Base-by-base conservation (phyloP, 2,113 vertebrate species). In the Datnioides undecimradiatus region DNA sequence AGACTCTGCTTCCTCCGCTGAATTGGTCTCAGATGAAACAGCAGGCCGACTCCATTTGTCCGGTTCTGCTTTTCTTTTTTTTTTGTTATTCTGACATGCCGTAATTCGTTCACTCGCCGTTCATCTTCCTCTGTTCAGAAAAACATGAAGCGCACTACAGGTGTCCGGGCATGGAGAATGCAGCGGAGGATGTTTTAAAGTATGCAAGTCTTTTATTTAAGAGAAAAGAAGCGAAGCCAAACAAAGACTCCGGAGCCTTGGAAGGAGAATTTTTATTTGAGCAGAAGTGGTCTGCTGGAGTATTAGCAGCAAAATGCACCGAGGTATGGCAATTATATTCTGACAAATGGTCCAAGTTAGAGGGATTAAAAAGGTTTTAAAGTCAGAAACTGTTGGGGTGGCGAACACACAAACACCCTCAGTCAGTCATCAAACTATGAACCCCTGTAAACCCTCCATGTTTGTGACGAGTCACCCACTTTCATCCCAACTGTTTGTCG, bases 11-110 rank as follows among this genome's bases (percentile, higher is more conserved):
- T 63, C 73, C 34, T 40, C 38, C 21, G 1, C 62, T 64, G 55
- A 77, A 64, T 57, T 51, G 27, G 17, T 81, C 23, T 68, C 46
- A 65, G 13, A 82, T 54, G 52, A 75, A 75, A 66, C 49, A 66
- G 65, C 40, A 41, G 58, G 41, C 14, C 16, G 2, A 12, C 72
- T 67, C 12, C 48, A 58, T 67, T 70, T 46, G 38, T 62, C 71
- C 36, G 0, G 5, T 23, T 60, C 11, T 2, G 64, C 9, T 33
- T 55, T 21, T 69, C 38, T 1, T 3, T 46, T 0, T 2, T 23
- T 49, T 69, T 16, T 41, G 25, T 65, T n/a, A 36, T 48, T 40
- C 59, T 65, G 43, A 59, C 68, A 62, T 27, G 14, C 66, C 46
- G n/a, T 62, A 45, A 81, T 70, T 70, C 16, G 68, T 51, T 51